Base-by-base conservation (phyloP, 2,888 invertebrate genomes). In the Scaptomyza reducta region DNA sequence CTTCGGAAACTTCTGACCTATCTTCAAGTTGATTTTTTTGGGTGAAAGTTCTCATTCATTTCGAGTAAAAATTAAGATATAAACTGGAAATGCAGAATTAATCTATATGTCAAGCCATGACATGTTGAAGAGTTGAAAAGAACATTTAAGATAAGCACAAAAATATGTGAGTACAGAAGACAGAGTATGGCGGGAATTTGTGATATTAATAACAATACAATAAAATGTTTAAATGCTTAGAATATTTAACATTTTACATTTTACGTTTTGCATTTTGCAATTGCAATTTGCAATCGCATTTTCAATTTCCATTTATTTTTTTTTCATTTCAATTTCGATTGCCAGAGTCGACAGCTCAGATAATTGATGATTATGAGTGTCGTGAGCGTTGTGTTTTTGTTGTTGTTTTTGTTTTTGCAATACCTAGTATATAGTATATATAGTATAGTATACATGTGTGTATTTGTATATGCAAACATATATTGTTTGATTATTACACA, bases 281-380 rank as follows among this genome's bases (percentile, higher is more conserved):
- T 45, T 50, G 22, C 18, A 51, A 56, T 56, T 56, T 54, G 38
- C 25, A 55, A 55, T 53, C 33, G 40, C 44, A 54, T 49, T 60
- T 63, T 42, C 57, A 33, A 70, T 58, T 63, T 46, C 55, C 46
- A 62, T 38, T 40, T 38, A n/a, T 35, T 35, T 38, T 38, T 38
- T 65, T 67, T 56, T 42, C 54, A 53, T 47, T 70, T 66, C 66
- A 61, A 70, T 71, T 71, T 72, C 56, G 70, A 74, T 74, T 62
- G 73, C 51, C 73, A 53, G 63, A 77, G 51, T 61, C 53, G 76
- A 70, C 79, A 79, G 81, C 65, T 61, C 55, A 69, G 81, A 85
- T 85, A 85, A 82, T 85, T 82, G 86, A 82, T 85, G 83, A 82
- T 82, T 82, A 77, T 85, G 83, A 77, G 81, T 77, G 82, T 81